Evolutionary conservation across 1,140 invertebrate genomes (phyloP).

Genomic region (Pemphigus obesinymphae): DNA sequence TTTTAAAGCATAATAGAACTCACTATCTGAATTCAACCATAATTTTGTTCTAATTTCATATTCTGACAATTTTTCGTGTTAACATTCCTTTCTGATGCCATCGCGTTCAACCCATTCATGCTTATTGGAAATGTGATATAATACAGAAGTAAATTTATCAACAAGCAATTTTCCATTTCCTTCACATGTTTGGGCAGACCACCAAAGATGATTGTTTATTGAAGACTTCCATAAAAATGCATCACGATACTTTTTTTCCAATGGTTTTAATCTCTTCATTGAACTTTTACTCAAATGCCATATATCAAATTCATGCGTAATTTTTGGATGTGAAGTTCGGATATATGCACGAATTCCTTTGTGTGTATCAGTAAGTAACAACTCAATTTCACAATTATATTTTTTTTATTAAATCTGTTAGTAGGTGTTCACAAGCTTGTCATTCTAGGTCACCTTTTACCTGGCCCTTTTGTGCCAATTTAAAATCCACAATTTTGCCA

Average conservation of each 20-base stretch:
- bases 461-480: slow-evolving; percentile 7
- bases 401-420: neutral
- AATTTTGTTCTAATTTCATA: slow-evolving; percentile 4
- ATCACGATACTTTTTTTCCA: neutral
- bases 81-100: neutral
- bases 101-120: slow-evolving; percentile 17
- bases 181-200: slow-evolving; percentile 16
- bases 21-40: neutral
- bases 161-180: slow-evolving; percentile 16
- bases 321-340: neutral
- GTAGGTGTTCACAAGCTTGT: slow-evolving; percentile 19
- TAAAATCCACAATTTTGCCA: slow-evolving; percentile 22
- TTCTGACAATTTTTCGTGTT: slow-evolving; percentile 13
- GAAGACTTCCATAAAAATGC: slow-evolving; percentile 11
- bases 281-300: slow-evolving; percentile 28
- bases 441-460: slow-evolving; percentile 23
- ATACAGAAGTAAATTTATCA: slow-evolving; percentile 15
- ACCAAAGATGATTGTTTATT: slow-evolving; percentile 35
- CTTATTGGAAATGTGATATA: slow-evolving; percentile 17
- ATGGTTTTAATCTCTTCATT: slow-evolving; percentile 29
- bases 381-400: slow-evolving; percentile 10
- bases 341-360: slow-evolving; percentile 1
- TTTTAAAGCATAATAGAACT: slow-evolving; percentile 6
- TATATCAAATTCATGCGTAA: slow-evolving; percentile 19
- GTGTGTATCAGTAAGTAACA: slow-evolving; percentile 27